Conservation (phyloP, 2,888 invertebrate species). For the Coenonympha arcania region DNA sequence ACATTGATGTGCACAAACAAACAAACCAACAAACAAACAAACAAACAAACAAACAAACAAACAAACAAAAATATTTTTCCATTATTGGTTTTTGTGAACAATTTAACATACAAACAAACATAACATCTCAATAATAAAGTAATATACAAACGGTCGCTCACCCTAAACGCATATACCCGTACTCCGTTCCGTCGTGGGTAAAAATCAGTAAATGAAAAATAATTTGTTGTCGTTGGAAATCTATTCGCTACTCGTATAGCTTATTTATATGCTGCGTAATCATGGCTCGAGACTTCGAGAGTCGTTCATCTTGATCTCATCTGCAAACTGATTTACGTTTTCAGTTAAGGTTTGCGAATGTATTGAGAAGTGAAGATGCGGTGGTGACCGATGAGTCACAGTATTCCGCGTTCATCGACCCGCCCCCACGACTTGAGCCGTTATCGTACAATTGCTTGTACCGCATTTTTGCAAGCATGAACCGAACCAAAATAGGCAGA, state of each 20-base stretch:
- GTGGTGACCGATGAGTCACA: constrained; percentile 51
- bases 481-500: constrained; percentile 21
- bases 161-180: too few species aligned
- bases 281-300: neutral
- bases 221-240: too few species aligned
- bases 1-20: too few species aligned
- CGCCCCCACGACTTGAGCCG: constrained; percentile 47
- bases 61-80: too few species aligned
- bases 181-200: too few species aligned
- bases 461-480: constrained; percentile 33
- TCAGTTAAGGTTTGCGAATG: constrained; percentile 29
- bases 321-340: constrained; percentile 26
- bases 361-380: constrained; percentile 39
- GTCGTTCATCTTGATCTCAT: constrained; percentile 33
- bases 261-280: neutral
- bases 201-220: too few species aligned
- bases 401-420: constrained; percentile 58
- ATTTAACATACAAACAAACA: too few species aligned
- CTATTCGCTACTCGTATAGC: too few species aligned
- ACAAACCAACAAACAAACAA: neutral
- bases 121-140: too few species aligned
- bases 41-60: neutral
- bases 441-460: constrained; percentile 47
- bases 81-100: too few species aligned
- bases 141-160: too few species aligned